Evolutionary conservation across 2,888 invertebrate genomes (phyloP).

Genomic region (Drosophila hamatofila): DNA sequence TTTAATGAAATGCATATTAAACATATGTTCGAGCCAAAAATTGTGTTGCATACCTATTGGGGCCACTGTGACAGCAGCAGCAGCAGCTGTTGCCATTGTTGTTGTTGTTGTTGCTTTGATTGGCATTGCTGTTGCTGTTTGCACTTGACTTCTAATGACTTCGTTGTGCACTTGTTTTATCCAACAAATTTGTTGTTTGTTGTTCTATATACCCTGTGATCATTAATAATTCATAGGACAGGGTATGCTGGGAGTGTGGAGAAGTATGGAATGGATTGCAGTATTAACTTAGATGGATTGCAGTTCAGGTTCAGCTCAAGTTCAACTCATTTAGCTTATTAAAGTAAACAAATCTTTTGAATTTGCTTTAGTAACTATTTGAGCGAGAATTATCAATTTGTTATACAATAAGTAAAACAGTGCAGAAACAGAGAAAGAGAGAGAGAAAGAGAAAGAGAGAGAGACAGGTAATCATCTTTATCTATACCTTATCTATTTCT

Average conservation of each 20-base stretch:
- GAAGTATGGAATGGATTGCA: too few relatives aligned
- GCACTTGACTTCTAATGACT: constrained; percentile 65
- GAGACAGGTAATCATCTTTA: too few relatives aligned
- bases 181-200: not conserved
- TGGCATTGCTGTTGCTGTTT: constrained; percentile 18
- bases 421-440: too few relatives aligned
- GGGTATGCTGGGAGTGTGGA: not conserved
- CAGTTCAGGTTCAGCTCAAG: too few relatives aligned
- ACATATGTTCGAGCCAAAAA: constrained; percentile 63
- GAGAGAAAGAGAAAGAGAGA: too few relatives aligned
- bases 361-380: too few relatives aligned
- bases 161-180: constrained; percentile 8
- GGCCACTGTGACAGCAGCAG: not conserved
- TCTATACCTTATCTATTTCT: too few relatives aligned
- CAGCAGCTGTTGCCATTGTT: not conserved
- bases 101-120: constrained; percentile 12
- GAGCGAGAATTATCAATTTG: too few relatives aligned
- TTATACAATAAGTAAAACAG: too few relatives aligned
- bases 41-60: constrained; percentile 50
- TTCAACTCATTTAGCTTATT: too few relatives aligned
- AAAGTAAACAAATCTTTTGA: too few relatives aligned
- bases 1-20: constrained; percentile 77
- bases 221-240: not conserved
- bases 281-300: not conserved
- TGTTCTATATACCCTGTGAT: not conserved